These are phyloP conservation scores for Ormyrus labotus DNA, from an alignment of 2,888 invertebrate species.

Conservation along the genomic window DNA sequence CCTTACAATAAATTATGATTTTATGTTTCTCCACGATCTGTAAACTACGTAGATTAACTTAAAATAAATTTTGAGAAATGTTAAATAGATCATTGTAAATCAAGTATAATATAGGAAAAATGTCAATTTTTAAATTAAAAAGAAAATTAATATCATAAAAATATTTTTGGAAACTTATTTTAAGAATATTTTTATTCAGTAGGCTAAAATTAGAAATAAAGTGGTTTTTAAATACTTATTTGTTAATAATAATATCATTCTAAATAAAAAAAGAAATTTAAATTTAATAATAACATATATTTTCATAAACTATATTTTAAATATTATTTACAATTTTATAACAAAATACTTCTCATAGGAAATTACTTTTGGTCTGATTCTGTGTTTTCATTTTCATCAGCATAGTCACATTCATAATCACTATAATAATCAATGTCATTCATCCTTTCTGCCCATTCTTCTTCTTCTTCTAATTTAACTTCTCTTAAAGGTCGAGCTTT, in stretches of 20 bases:
- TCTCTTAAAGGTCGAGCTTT: neutral
- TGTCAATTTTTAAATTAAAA: neutral
- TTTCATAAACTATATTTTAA: neutral
- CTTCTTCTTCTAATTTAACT: constrained; percentile 36
- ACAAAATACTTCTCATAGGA: neutral
- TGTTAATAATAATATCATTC: no score
- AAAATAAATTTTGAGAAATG: neutral
- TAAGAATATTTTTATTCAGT: no score
- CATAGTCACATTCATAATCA: constrained; percentile 25
- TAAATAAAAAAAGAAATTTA: no score
- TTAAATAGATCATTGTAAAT: no score
- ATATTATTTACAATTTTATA: neutral
- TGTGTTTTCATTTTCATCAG: constrained; percentile 26
- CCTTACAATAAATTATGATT: neutral
- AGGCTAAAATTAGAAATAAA: no score
- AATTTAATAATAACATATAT: neutral
- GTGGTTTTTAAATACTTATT: no score
- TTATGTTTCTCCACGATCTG: no score
- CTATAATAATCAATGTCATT: neutral
- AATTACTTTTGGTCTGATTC: constrained; percentile 12
- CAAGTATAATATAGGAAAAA: neutral
- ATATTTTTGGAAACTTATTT: neutral
- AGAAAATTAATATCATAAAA: neutral
- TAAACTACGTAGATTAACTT: neutral
- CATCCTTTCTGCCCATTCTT: constrained; percentile 7